Evolutionary conservation across 2,113 vertebrate genomes (phyloP).

Genomic region (Antechinus flavipes): DNA sequence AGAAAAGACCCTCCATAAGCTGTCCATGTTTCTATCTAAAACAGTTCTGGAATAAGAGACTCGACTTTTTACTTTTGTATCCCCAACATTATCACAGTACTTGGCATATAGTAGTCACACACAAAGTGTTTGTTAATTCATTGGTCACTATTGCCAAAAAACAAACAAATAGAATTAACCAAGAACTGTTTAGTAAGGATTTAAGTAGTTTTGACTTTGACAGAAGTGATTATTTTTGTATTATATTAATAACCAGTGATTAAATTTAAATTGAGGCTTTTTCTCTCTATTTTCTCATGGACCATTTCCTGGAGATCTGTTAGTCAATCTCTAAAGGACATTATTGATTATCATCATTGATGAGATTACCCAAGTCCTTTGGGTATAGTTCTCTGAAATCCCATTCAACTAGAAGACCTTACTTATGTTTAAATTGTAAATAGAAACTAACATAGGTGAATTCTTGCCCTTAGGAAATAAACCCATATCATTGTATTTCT

Average conservation of each 20-base stretch:
- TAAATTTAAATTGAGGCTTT: not conserved
- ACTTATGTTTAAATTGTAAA: not conserved
- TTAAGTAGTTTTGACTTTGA: not conserved
- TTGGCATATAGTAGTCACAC: not conserved
- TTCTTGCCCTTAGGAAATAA: not conserved
- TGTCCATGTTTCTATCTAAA: not conserved
- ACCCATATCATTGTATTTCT: too few relatives aligned
- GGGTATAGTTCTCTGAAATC: not conserved
- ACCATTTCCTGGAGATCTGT: too few relatives aligned
- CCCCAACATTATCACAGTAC: too few relatives aligned
- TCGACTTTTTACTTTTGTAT: not conserved
- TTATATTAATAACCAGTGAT: not conserved
- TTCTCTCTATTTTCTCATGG: not conserved
- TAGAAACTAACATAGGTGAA: not conserved
- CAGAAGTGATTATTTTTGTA: not conserved
- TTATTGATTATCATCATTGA: not conserved
- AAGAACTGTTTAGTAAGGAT: not conserved
- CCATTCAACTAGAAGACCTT: not conserved
- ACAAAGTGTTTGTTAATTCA: not conserved
- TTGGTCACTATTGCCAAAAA: not conserved
- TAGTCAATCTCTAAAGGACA: not conserved
- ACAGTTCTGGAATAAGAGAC: not conserved
- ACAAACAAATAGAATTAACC: not conserved
- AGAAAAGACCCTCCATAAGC: conserved; percentile 37
- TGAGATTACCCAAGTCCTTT: not conserved